A percentile compares a stretch with the other conserved stretches of the same genome.
phyloP scores from a whole-genome alignment of 2,113 vertebrate genomes.

The Cynopterus brachyotis region DNA sequence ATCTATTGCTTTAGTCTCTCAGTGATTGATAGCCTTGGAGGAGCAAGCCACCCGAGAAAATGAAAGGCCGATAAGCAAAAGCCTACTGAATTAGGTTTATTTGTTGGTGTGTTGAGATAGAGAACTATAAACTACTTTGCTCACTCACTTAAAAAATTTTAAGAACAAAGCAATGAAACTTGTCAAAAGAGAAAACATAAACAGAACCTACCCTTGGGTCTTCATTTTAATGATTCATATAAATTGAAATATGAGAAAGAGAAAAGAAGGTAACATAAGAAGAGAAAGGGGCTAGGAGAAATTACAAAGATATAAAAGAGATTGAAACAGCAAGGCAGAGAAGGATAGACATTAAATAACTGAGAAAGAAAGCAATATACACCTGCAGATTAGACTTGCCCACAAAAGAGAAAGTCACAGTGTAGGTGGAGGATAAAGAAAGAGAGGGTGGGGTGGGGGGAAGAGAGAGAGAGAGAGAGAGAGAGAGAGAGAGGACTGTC shows the following conservation, averaged over 20 bases:
- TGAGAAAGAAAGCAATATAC: neutral
- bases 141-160: neutral
- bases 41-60: neutral
- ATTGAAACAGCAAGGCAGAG: neutral
- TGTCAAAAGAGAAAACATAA: neutral
- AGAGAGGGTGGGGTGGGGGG: no score
- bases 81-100: neutral
- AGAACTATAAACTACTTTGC: neutral
- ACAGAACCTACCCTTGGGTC: neutral
- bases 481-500: neutral
- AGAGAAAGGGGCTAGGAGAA: neutral
- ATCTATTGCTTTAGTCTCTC: neutral
- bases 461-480: no score
- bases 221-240: neutral
- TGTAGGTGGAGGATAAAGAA: neutral
- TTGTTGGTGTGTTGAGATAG: neutral
- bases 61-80: neutral
- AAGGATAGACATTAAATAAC: neutral
- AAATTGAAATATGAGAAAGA: neutral
- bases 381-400: neutral
- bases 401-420: neutral
- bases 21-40: neutral
- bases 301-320: neutral
- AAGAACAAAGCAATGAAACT: neutral
- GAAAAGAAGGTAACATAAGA: neutral